Conservation (phyloP, 2,888 invertebrate species). For the Therioaphis trifolii region DNA sequence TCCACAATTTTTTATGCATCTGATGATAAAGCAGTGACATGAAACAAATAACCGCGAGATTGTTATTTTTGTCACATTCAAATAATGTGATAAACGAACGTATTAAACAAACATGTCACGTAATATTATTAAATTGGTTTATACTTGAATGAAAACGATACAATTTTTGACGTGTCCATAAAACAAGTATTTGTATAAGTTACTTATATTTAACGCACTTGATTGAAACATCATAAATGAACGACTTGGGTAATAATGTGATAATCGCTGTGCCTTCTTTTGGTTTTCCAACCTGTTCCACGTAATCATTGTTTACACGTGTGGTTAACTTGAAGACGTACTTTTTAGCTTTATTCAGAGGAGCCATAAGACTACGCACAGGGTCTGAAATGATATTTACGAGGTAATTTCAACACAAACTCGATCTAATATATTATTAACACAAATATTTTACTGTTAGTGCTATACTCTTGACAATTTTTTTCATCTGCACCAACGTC, state of each 20-base stretch:
- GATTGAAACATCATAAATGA: background rate
- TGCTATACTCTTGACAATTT: constrained; percentile 33
- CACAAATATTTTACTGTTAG: constrained; percentile 11
- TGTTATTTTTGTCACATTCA: background rate
- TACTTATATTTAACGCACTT: constrained; percentile 25
- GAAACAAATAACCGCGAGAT: background rate
- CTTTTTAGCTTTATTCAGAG: background rate
- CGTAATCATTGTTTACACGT: background rate
- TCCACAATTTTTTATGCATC: constrained; percentile 53
- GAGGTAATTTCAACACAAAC: too few species aligned
- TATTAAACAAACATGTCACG: background rate
- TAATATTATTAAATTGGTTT: too few species aligned
- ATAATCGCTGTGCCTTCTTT: constrained; percentile 3
- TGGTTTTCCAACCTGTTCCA: background rate
- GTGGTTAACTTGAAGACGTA: constrained; percentile 27
- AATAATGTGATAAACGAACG: background rate
- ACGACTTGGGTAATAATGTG: background rate
- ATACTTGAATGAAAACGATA: too few species aligned
- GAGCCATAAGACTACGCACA: background rate
- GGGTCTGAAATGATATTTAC: background rate
- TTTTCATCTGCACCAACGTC: background rate
- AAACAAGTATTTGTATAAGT: too few species aligned
- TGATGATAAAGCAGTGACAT: background rate
- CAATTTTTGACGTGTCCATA: too few species aligned
- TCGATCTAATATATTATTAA: background rate